These are phyloP conservation scores for Pachyuromys duprasi DNA, from an alignment of 2,797 vertebrate genomes.

Conservation along the genomic window DNA sequence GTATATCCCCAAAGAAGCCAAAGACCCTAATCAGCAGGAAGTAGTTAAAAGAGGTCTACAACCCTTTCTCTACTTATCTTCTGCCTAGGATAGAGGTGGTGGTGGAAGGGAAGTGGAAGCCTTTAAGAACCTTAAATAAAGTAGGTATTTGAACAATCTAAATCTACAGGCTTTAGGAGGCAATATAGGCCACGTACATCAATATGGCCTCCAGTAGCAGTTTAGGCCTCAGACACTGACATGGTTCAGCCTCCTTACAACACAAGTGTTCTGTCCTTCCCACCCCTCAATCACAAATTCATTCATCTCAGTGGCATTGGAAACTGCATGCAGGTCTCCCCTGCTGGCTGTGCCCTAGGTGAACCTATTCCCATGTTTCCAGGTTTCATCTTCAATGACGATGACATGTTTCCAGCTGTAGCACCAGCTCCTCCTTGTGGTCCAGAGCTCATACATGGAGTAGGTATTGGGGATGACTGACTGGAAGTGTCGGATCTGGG, in stretches of 20 bases:
- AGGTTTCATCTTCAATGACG: background rate
- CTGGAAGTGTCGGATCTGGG: background rate
- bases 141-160: no score
- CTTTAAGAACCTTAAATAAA: no score
- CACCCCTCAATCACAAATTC: background rate
- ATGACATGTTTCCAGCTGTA: background rate
- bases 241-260: background rate
- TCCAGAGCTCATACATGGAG: background rate
- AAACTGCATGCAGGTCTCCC: background rate
- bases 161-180: no score
- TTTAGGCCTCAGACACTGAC: background rate
- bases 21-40: no score
- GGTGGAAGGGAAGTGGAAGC: no score
- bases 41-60: no score
- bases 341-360: no score
- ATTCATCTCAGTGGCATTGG: background rate
- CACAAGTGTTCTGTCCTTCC: background rate
- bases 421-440: background rate
- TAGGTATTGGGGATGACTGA: background rate
- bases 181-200: background rate
- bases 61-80: no score
- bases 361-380: background rate
- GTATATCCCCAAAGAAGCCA: no score
- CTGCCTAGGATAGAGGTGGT: no score
- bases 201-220: background rate